Conservation (phyloP, 2,888 invertebrate species). For the Achlya flavicornis region DNA sequence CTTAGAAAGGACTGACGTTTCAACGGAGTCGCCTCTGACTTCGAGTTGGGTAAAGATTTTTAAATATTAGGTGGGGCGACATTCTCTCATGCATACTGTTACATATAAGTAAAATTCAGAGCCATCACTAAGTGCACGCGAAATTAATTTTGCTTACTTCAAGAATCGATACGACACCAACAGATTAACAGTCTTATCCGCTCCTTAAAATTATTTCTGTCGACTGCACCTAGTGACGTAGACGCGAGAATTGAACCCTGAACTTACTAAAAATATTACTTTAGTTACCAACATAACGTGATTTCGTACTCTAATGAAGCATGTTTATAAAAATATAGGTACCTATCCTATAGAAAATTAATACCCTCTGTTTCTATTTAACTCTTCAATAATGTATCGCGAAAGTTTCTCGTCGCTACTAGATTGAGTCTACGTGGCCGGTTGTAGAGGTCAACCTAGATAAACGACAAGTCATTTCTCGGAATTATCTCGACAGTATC, state of each 20-base stretch:
- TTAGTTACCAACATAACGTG: slow-evolving; percentile 32
- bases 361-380: slow-evolving; percentile 44
- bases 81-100: slow-evolving; percentile 54
- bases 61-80: slow-evolving; percentile 56
- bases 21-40: slow-evolving; percentile 79
- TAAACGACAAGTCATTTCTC: slow-evolving; percentile 37
- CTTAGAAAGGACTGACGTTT: slow-evolving; percentile 70
- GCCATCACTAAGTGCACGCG: slow-evolving; percentile 46
- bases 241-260: slow-evolving; percentile 72
- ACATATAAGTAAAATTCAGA: slow-evolving; percentile 44
- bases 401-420: slow-evolving; percentile 45
- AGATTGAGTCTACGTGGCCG: slow-evolving; percentile 74
- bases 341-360: slow-evolving; percentile 56
- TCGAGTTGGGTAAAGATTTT: slow-evolving; percentile 45
- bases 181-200: slow-evolving; percentile 37
- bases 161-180: slow-evolving; percentile 37
- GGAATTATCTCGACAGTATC: slow-evolving; percentile 25
- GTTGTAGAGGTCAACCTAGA: slow-evolving; percentile 57
- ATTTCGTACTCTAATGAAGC: slow-evolving; percentile 47
- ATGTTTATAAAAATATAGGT: slow-evolving; percentile 71
- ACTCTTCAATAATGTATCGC: slow-evolving; percentile 20
- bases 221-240: slow-evolving; percentile 45
- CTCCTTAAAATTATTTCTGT: slow-evolving; percentile 15
- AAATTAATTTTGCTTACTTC: slow-evolving; percentile 14
- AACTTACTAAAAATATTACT: slow-evolving; percentile 30